A percentile compares a stretch with the other conserved stretches of the same genome.
Conservation (phyloP, 2,113 vertebrate species). For the Anarrhichthys ocellatus region DNA sequence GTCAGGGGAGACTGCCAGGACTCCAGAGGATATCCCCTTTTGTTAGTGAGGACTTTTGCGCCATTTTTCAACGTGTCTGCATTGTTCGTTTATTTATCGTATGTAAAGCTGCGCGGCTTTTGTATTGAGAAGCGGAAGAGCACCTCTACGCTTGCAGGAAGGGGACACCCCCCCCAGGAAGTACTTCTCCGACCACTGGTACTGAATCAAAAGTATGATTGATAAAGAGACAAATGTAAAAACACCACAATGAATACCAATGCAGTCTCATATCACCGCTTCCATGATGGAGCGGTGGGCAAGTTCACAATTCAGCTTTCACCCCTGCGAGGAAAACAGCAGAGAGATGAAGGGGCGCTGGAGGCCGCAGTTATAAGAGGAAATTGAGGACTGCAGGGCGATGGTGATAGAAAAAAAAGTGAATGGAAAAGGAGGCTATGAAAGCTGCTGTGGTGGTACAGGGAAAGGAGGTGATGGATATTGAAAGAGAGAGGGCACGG, state of each 20-base stretch:
- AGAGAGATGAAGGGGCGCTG: slow-evolving; percentile 6
- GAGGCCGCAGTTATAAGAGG: slow-evolving; percentile 18
- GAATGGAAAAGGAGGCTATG: slow-evolving; percentile 21
- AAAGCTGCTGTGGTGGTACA: slow-evolving; percentile 11
- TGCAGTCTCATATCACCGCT: slow-evolving; percentile 42
- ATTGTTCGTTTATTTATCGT: slow-evolving; percentile 11
- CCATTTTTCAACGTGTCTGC: background rate
- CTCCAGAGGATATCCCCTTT: slow-evolving; percentile 32
- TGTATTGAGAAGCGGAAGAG: background rate
- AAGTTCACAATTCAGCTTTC: slow-evolving; percentile 58
- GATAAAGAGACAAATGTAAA: slow-evolving; percentile 62
- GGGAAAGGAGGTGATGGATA: slow-evolving; percentile 25
- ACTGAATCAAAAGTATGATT: slow-evolving; percentile 65
- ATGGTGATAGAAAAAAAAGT: slow-evolving; percentile 23
- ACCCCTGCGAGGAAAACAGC: slow-evolving; percentile 15
- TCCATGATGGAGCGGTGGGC: slow-evolving; percentile 48
- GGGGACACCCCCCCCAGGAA: slow-evolving; percentile 33
- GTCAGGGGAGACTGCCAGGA: slow-evolving; percentile 11
- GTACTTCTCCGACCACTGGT: slow-evolving; percentile 23
- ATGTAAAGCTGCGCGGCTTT: background rate
- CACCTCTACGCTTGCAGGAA: slow-evolving; percentile 20
- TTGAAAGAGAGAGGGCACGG: slow-evolving; percentile 39
- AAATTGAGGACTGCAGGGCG: background rate
- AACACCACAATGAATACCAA: slow-evolving; percentile 60
- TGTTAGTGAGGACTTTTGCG: background rate